These are phyloP conservation scores for Glossosoma conforme DNA, from an alignment of 1,140 invertebrate species.

Conservation along the genomic window DNA sequence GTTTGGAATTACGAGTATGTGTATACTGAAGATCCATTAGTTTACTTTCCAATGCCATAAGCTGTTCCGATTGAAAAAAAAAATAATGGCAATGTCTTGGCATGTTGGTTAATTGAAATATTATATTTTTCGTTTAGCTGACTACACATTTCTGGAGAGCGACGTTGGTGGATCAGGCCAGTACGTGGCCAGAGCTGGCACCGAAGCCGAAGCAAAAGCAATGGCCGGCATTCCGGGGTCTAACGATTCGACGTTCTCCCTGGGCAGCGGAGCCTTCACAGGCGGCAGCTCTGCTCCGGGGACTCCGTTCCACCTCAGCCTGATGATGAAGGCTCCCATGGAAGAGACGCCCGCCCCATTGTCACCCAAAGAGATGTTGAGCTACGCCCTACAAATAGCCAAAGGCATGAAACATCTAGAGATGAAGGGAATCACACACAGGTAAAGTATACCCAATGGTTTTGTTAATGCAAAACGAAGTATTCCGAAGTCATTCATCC, in stretches of 20 bases:
- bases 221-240: slow-evolving; percentile 37
- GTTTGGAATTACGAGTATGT: too few species aligned
- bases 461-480: too few species aligned
- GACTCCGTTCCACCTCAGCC: neutral
- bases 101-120: too few species aligned
- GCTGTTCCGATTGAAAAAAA: too few species aligned
- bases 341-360: neutral
- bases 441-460: slow-evolving; percentile 39
- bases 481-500: too few species aligned
- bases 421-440: slow-evolving; percentile 59
- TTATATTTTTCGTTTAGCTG: slow-evolving; percentile 42
- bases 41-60: too few species aligned
- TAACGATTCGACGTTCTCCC: slow-evolving; percentile 41
- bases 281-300: slow-evolving; percentile 15
- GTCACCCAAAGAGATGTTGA: slow-evolving; percentile 57
- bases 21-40: too few species aligned
- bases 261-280: slow-evolving; percentile 33
- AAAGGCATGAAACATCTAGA: slow-evolving; percentile 67
- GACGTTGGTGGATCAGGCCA: slow-evolving; percentile 11
- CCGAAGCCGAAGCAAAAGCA: slow-evolving; percentile 27
- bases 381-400: slow-evolving; percentile 66
- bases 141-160: slow-evolving; percentile 43
- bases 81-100: too few species aligned
- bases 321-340: neutral
- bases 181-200: slow-evolving; percentile 2